Evolutionary conservation across 2,888 invertebrate species (phyloP), one percentile per base, ranked within the genome.

Genomic region (Slavum lentiscoides): DNA sequence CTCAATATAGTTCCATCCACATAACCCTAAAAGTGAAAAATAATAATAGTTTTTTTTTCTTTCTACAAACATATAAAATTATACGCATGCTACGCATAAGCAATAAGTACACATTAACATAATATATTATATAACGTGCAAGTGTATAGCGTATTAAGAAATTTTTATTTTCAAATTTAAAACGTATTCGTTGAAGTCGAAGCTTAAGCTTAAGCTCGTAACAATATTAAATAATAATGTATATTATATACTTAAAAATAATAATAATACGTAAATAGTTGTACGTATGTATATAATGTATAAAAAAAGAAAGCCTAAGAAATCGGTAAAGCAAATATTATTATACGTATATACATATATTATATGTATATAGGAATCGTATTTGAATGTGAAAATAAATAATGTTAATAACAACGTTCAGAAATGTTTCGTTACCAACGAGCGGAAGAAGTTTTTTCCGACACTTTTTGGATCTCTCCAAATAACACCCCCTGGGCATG

Each of bases 401-500:
- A 64, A 49, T 64, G 66, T 75, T 67, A 67, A 67, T 75, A 30
- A 30, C 75, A 75, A 59, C 43, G 58, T 75, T 75, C 43, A 58
- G 75, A 67, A 67, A 69, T 82, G 37, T 43, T 74, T 49, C 75
- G 37, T 76, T 89, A 93, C 93, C 92, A 94, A 89, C 84, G 93
- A 93, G 86, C 92, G 90, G 84, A 92, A 90, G 88, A 94, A 93
- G 87, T 92, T 90, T 84, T 90, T 87, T 85, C 93, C 93, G 85
- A 92, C 89, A 85, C 90, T 88, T 85, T 90, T 90, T 82, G 92
- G 92, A 87, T 91, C 90, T 85, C 93, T 90, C 93, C 93, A 93
- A 83, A 90, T 89, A 76, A 88, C 88, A 83, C 93, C 93, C 76
- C 93, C 93, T 69, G 92, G 92, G 83, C 92, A 92, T 30, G 90